Evolutionary conservation across 1,140 invertebrate species (phyloP).

Genomic region (Halictus rubicundus): DNA sequence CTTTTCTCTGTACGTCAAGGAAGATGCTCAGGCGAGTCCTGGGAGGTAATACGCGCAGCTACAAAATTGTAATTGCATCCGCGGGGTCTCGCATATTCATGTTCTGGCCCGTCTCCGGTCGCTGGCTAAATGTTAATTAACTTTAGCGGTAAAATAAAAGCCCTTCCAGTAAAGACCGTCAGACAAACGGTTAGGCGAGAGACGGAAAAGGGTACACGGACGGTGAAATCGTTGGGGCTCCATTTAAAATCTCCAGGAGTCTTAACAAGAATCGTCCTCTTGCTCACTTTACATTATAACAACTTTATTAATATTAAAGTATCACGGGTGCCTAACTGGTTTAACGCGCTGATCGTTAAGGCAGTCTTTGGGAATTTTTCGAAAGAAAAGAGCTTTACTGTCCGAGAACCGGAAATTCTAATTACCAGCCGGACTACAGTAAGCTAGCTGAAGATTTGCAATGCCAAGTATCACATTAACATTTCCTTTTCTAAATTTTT

Average conservation of each 20-base stretch:
- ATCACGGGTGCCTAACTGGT: no score
- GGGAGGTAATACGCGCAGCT: not conserved
- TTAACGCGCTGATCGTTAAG: no score
- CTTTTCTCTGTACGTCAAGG: slow-evolving; percentile 2
- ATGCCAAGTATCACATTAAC: no score
- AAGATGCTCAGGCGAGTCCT: not conserved
- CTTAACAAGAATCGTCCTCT: not conserved
- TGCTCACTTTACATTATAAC: not conserved
- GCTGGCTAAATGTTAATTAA: slow-evolving; percentile 41
- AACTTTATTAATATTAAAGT: no score
- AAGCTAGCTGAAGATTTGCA: no score
- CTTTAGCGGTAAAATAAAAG: slow-evolving; percentile 26
- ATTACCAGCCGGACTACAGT: no score
- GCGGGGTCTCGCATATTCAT: slow-evolving; percentile 25
- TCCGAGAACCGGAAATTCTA: no score
- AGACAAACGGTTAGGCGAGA: not conserved
- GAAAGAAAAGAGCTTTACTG: no score
- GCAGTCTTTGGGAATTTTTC: no score
- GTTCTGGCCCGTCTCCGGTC: not conserved
- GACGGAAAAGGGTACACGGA: not conserved
- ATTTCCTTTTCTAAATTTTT: no score
- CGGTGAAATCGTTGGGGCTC: not conserved
- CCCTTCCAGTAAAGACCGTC: not conserved
- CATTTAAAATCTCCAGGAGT: not conserved
- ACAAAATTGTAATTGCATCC: slow-evolving; percentile 36